Evolutionary conservation across 2,888 invertebrate species (phyloP), one percentile per base, ranked within the genome.

Genomic region (Ectropis crepuscularia): DNA sequence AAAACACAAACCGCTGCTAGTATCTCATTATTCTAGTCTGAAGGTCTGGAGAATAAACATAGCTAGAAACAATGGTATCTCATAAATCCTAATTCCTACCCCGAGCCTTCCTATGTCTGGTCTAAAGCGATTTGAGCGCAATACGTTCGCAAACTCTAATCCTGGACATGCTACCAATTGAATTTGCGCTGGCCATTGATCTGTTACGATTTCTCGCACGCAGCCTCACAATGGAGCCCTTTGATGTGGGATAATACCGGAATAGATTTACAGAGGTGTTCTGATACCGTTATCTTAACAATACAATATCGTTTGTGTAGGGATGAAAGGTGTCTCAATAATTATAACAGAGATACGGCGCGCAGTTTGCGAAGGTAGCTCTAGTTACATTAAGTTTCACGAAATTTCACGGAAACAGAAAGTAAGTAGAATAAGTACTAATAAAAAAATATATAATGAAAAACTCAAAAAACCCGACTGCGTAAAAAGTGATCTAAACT

Each of bases 161-260:
- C 62, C 37, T 7, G 49, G 46, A 61, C 63, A 63, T 60, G 55
- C 11, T 46, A 42, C 59, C 61, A 67, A 67, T 67, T 63, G 69
- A 67, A 70, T 70, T 67, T 65, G 54, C 61, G 57, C 53, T 59
- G 42, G 51, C 70, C 69, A 70, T 54, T 70, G 71, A 73, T 73
- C 65, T 68, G 70, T 58, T 67, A 64, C 57, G 54, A 66, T 70
- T 68, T 51, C 63, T 53, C 53, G 53, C 38, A 62, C 65, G 71
- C 68, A 67, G 57, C 65, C 59, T 41, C 55, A 65, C 65, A 67
- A 61, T 61, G 63, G 64, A 49, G 54, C 57, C 63, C 55, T 60
- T 67, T 67, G 68, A 63, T 63, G 54, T 5, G 41, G 42, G 63
- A 54, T 59, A 16, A 42, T 57, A 53, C 63, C 54, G 45, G 54